A percentile compares a stretch with the other conserved stretches of the same genome.
Evolutionary conservation across 2,113 vertebrate species (phyloP).

Genomic region (Dromas ardeola): DNA sequence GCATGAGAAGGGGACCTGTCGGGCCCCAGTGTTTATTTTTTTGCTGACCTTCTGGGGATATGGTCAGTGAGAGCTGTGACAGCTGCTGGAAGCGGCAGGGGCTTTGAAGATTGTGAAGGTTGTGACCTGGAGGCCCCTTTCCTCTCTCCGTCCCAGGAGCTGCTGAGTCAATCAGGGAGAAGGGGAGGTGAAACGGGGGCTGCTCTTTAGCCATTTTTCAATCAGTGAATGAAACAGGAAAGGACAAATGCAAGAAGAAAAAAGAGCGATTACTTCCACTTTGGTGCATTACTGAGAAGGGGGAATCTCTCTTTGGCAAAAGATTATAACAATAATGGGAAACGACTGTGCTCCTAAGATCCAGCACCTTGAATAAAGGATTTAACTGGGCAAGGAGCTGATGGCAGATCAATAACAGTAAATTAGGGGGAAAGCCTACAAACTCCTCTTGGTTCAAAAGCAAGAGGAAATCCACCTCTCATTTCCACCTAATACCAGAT

Average conservation of each 20-base stretch:
- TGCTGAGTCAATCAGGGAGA: constrained; percentile 77
- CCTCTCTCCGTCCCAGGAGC: constrained; percentile 73
- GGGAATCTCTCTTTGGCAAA: constrained; percentile 56
- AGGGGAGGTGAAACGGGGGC: constrained; percentile 67
- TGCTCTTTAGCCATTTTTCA: constrained; percentile 78
- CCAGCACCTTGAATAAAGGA: constrained; percentile 50
- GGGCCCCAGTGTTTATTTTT: constrained; percentile 74
- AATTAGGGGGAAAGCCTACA: constrained; percentile 40
- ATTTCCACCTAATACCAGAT: not conserved
- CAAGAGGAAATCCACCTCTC: constrained; percentile 12
- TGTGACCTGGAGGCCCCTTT: constrained; percentile 74
- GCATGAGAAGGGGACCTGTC: constrained; percentile 64
- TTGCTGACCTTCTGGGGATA: constrained; percentile 72
- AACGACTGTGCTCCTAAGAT: constrained; percentile 35
- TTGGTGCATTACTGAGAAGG: constrained; percentile 62
- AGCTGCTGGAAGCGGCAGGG: constrained; percentile 74
- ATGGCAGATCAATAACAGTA: constrained; percentile 48
- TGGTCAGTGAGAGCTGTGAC: constrained; percentile 75
- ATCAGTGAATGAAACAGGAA: constrained; percentile 74
- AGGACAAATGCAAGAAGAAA: constrained; percentile 74
- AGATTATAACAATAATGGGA: constrained; percentile 64
- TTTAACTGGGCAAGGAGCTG: constrained; percentile 47
- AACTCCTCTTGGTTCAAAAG: not conserved
- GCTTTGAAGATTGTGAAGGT: constrained; percentile 79
- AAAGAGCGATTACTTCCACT: constrained; percentile 75